These are phyloP conservation scores for Furnarius figulus DNA, from an alignment of 2,113 vertebrate species.

Conservation along the genomic window DNA sequence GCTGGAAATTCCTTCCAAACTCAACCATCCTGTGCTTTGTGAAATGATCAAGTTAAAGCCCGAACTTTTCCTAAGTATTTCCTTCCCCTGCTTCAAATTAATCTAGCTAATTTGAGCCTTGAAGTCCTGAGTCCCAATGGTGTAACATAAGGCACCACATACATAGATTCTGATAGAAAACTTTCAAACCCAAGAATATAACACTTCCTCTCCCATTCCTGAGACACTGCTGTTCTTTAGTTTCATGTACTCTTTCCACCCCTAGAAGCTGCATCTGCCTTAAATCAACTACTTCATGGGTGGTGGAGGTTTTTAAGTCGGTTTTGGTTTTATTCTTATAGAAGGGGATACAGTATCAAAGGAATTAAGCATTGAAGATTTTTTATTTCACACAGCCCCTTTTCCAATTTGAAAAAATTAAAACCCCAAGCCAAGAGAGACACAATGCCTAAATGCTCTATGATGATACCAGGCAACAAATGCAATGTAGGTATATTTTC, in stretches of 20 bases:
- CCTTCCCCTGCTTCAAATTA: background rate
- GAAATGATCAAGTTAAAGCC: background rate
- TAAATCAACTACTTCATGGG: slow-evolving; percentile 28
- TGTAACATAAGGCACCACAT: background rate
- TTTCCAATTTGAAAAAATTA: background rate
- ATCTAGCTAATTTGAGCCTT: background rate
- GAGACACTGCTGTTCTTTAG: background rate
- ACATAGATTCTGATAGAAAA: background rate
- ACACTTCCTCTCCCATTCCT: background rate
- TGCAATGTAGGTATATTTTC: background rate
- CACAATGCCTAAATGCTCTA: background rate
- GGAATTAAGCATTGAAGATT: background rate
- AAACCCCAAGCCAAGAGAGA: background rate
- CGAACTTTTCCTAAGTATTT: background rate
- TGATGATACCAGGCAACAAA: background rate
- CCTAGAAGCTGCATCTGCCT: slow-evolving; percentile 14
- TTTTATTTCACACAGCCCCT: background rate
- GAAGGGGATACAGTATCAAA: background rate
- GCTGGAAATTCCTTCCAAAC: background rate
- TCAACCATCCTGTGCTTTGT: background rate
- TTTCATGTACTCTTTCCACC: background rate
- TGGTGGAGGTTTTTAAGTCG: background rate
- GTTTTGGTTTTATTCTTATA: background rate
- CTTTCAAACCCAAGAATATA: background rate
- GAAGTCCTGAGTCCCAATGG: background rate